Percentiles rank a stretch among this genome's conserved stretches.
phyloP scores from a whole-genome alignment of 1,140 invertebrate species.

The Apis dorsata region DNA sequence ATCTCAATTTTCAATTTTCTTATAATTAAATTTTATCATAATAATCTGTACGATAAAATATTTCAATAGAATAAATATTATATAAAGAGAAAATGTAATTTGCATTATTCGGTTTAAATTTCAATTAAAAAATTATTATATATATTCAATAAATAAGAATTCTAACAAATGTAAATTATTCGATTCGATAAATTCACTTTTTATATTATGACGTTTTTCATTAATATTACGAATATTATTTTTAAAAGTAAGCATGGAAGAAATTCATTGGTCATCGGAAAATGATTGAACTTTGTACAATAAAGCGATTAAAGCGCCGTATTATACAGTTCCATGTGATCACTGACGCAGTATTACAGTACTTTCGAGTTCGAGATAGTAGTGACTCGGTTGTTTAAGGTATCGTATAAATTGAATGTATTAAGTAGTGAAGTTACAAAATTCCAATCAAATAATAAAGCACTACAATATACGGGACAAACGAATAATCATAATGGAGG shows the following conservation, averaged over 20 bases:
- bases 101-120: neutral
- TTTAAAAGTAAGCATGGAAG: neutral
- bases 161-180: neutral
- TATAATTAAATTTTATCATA: no score
- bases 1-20: neutral
- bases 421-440: neutral
- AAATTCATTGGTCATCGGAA: conserved; percentile 17
- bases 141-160: no score
- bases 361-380: no score
- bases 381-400: neutral
- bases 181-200: no score
- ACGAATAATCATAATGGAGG: conserved; percentile 44
- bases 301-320: conserved; percentile 24
- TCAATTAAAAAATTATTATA: no score
- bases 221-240: neutral
- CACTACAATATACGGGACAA: neutral
- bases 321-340: neutral
- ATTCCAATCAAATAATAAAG: neutral
- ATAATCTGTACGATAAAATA: neutral
- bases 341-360: neutral
- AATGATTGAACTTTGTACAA: conserved; percentile 32
- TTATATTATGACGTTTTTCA: neutral
- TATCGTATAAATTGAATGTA: no score
- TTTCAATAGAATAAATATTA: neutral
- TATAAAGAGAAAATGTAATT: neutral